A percentile compares a stretch with the other conserved stretches of the same genome.
These are phyloP conservation scores for Brachionus angularis DNA, from an alignment of 1,140 invertebrate genomes.

Conservation along the genomic window DNA sequence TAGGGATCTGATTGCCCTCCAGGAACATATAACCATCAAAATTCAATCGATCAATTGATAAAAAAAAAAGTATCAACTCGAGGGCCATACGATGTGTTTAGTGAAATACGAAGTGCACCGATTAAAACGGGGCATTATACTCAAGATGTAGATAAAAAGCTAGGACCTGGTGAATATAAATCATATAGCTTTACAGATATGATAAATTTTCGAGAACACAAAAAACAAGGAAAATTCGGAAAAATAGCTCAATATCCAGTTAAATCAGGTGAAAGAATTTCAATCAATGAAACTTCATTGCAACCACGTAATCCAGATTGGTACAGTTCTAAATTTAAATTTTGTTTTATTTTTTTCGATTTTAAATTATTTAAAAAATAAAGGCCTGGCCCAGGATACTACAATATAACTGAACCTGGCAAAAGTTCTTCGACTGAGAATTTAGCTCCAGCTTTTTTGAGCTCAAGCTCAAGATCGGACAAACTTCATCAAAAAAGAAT, in stretches of 20 bases:
- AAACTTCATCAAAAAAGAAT: not conserved
- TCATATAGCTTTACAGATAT: slow-evolving; percentile 1
- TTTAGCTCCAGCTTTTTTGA: slow-evolving; percentile 29
- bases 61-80: slow-evolving; percentile 20
- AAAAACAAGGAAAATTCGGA: slow-evolving; percentile 35
- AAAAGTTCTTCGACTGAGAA: not conserved
- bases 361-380: not conserved
- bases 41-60: slow-evolving; percentile 30
- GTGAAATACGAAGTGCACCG: not conserved
- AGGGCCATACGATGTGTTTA: slow-evolving; percentile 42
- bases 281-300: not conserved
- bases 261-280: slow-evolving; percentile 6
- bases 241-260: slow-evolving; percentile 28
- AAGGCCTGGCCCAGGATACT: slow-evolving; percentile 32
- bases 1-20: slow-evolving; percentile 30
- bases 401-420: not conserved
- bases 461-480: slow-evolving; percentile 24
- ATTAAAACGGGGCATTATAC: slow-evolving; percentile 26
- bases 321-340: not conserved
- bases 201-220: not conserved
- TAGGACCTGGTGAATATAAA: slow-evolving; percentile 41
- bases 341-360: not conserved
- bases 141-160: slow-evolving; percentile 15
- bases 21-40: slow-evolving; percentile 24
- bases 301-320: slow-evolving; percentile 12